Conservation (phyloP, 2,113 vertebrate species). For the Aptenodytes forsteri region DNA sequence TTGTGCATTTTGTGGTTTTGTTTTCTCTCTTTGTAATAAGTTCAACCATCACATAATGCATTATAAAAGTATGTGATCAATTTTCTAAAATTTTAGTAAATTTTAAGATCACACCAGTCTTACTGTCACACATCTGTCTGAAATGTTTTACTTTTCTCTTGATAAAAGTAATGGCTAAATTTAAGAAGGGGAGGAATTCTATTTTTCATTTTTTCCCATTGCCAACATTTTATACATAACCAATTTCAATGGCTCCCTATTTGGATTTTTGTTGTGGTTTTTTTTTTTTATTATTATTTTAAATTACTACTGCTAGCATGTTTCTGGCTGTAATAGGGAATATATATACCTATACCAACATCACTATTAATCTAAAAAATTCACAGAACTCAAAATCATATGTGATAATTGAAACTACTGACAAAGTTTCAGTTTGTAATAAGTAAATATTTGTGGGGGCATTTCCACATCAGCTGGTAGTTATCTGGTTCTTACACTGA, state of each 20-base stretch:
- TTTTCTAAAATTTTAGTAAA: neutral
- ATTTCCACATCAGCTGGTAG: neutral
- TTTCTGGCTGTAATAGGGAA: neutral
- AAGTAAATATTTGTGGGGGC: neutral
- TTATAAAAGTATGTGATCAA: neutral
- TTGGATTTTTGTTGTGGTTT: neutral
- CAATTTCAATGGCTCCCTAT: neutral
- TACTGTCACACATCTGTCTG: neutral
- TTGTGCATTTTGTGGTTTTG: neutral
- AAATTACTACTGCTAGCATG: neutral
- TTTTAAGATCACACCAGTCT: neutral
- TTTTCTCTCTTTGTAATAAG: neutral
- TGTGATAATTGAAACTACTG: neutral
- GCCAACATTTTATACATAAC: neutral
- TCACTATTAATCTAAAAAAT: neutral
- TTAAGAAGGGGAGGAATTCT: neutral
- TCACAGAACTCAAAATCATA: neutral
- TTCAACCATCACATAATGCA: neutral
- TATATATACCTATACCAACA: neutral
- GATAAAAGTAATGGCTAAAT: neutral
- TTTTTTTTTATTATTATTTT: neutral
- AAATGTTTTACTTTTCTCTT: neutral
- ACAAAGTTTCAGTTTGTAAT: neutral
- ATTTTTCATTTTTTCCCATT: neutral
- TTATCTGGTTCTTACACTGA: neutral